These are phyloP conservation scores for Acomys russatus DNA, from an alignment of 2,797 vertebrate species.

Conservation along the genomic window DNA sequence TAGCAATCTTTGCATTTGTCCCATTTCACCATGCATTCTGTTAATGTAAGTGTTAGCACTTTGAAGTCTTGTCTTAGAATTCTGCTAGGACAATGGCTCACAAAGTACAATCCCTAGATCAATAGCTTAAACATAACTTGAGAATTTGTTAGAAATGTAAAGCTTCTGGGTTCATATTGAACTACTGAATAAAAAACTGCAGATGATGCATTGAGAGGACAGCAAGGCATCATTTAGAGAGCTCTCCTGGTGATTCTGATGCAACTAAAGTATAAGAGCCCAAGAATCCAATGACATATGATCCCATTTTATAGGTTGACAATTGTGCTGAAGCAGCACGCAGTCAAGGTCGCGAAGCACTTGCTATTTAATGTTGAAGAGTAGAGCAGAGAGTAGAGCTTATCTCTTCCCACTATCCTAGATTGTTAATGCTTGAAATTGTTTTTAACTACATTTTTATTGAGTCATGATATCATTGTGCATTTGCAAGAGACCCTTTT, in stretches of 20 bases:
- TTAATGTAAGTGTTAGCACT: not conserved
- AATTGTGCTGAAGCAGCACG: not conserved
- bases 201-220: not conserved
- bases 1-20: not conserved
- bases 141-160: slow-evolving; percentile 15
- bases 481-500: slow-evolving; percentile 20
- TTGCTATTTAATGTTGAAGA: slow-evolving; percentile 3
- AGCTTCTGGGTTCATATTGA: not conserved
- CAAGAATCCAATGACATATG: not conserved
- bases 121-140: not conserved
- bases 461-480: slow-evolving; percentile 3
- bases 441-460: slow-evolving; percentile 11
- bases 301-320: slow-evolving; percentile 6
- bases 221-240: not conserved
- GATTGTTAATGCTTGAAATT: not conserved
- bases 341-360: not conserved
- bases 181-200: slow-evolving; percentile 21
- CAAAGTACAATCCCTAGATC: not conserved
- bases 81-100: not conserved
- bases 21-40: not conserved
- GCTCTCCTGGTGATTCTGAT: not conserved
- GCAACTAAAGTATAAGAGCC: slow-evolving; percentile 13
- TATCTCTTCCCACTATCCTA: not conserved
- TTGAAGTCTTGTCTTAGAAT: not conserved
- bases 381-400: not conserved